Conservation (phyloP, 2,797 vertebrate genomes). For the Spheniscus humboldti region DNA sequence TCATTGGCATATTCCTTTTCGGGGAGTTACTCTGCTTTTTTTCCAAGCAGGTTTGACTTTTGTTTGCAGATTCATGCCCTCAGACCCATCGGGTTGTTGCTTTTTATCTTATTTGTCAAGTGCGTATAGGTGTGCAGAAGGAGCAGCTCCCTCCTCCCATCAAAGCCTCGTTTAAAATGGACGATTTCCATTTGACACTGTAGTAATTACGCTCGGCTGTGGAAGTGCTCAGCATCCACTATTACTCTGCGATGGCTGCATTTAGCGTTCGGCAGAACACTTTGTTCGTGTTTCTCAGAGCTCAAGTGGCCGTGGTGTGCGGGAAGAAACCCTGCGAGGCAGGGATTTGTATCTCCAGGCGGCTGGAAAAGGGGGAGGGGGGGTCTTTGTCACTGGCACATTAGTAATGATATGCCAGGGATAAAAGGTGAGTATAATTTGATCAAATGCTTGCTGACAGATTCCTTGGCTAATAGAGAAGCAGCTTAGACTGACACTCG, state of each 20-base stretch:
- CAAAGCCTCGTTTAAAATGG: conserved; percentile 44
- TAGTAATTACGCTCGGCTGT: conserved; percentile 38
- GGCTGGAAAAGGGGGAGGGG: conserved; percentile 46
- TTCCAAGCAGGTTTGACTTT: conserved; percentile 54
- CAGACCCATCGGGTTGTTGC: conserved; percentile 66
- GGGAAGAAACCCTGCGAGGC: conserved; percentile 51
- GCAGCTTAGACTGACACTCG: conserved; percentile 28
- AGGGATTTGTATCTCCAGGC: conserved; percentile 69
- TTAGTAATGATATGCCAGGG: conserved; percentile 76
- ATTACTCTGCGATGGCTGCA: neutral
- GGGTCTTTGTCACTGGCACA: conserved; percentile 73
- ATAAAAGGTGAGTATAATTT: conserved; percentile 80
- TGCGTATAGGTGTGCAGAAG: neutral
- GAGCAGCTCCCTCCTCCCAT: conserved; percentile 8
- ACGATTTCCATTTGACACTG: conserved; percentile 20
- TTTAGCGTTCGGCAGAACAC: conserved; percentile 24
- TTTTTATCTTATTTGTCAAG: conserved; percentile 59
- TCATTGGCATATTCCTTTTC: neutral
- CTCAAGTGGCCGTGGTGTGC: conserved; percentile 50
- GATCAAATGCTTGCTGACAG: conserved; percentile 76
- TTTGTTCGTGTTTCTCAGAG: conserved; percentile 57
- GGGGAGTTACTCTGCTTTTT: neutral
- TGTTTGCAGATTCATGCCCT: conserved; percentile 70
- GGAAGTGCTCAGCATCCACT: conserved; percentile 34
- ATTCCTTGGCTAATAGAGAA: conserved; percentile 69